Evolutionary conservation across 53 echinoderm and acorn worm species (phyloP).

Genomic region (Crossaster papposus): DNA sequence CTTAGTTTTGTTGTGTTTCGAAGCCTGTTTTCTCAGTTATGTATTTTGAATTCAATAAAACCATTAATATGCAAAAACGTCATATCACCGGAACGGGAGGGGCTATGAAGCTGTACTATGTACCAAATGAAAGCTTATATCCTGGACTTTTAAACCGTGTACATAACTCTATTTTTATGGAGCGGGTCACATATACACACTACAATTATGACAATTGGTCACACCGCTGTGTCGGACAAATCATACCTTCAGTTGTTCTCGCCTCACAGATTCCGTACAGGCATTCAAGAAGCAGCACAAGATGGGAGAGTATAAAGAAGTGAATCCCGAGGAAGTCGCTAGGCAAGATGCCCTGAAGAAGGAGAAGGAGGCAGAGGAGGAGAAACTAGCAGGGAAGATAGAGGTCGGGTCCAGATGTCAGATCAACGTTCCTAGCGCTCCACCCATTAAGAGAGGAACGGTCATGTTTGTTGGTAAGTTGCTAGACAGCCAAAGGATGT

Average conservation of each 20-base stretch:
- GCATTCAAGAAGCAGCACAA: constrained; percentile 94
- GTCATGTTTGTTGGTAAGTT: constrained; percentile 94
- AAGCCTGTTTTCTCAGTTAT: too few relatives aligned
- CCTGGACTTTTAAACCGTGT: too few relatives aligned
- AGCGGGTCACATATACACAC: too few relatives aligned
- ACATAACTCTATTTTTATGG: too few relatives aligned
- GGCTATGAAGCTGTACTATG: too few relatives aligned
- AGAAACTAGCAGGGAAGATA: constrained; percentile 64
- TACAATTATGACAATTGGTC: too few relatives aligned
- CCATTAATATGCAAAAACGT: too few relatives aligned
- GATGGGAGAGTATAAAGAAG: constrained; percentile 87
- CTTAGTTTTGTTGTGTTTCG: too few relatives aligned
- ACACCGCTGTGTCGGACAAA: not conserved
- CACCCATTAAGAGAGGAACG: constrained; percentile 88
- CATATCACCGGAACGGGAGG: too few relatives aligned
- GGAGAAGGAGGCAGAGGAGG: constrained; percentile 73
- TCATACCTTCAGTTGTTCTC: not conserved
- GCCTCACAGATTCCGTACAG: constrained; percentile 76
- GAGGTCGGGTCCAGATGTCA: constrained; percentile 85
- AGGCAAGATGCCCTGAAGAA: constrained; percentile 72
- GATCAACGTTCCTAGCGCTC: constrained; percentile 75
- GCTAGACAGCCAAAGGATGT: not conserved
- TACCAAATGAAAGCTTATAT: too few relatives aligned
- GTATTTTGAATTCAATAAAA: too few relatives aligned
- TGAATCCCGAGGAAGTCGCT: constrained; percentile 76